phyloP scores from a whole-genome alignment of 2,113 vertebrate species.

The Proteles cristata region DNA sequence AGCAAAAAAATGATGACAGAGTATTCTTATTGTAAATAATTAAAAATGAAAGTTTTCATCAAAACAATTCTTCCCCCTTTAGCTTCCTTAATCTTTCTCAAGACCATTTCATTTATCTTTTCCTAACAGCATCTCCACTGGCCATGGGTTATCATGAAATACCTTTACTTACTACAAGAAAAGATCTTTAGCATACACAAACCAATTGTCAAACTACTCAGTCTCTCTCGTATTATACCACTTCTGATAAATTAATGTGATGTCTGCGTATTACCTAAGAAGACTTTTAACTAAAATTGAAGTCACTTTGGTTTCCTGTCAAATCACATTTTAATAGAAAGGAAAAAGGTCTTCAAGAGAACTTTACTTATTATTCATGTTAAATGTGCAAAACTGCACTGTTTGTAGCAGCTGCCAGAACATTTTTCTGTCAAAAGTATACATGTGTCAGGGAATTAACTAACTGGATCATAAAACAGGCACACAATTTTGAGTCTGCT shows the following conservation, averaged over 20 bases:
- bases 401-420: neutral
- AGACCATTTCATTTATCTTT: neutral
- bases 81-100: constrained; percentile 40
- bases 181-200: neutral
- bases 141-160: neutral
- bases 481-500: constrained; percentile 43
- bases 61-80: constrained; percentile 29
- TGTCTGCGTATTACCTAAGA: neutral
- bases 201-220: constrained; percentile 4
- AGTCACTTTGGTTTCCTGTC: constrained; percentile 4
- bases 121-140: neutral
- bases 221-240: constrained; percentile 9
- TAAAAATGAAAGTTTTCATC: constrained; percentile 44
- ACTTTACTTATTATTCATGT: constrained; percentile 11
- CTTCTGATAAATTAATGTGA: constrained; percentile 34
- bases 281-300: constrained; percentile 40
- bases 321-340: constrained; percentile 10
- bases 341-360: neutral
- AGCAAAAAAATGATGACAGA: neutral
- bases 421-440: neutral
- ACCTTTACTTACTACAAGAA: constrained; percentile 29
- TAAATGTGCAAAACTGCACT: neutral
- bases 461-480: constrained; percentile 6
- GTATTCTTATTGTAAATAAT: constrained; percentile 31
- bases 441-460: constrained; percentile 11